Percentiles rank a stretch among this genome's conserved stretches.
These are phyloP conservation scores for Ceyx cyanopectus DNA, from an alignment of 2,113 vertebrate genomes.

Conservation along the genomic window DNA sequence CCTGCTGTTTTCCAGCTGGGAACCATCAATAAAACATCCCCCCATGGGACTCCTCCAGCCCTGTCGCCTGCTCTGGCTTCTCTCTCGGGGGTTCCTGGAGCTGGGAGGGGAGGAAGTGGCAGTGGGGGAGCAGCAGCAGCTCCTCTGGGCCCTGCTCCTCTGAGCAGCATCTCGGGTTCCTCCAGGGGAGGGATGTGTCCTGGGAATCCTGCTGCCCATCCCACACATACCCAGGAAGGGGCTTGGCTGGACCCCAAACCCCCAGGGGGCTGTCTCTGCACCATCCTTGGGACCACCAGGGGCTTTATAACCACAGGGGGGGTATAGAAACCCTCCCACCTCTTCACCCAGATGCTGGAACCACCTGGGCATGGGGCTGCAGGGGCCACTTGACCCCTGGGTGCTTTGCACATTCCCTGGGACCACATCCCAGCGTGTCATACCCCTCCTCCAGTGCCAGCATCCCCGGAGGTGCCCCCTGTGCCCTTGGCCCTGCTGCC, in stretches of 20 bases:
- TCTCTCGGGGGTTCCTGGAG: not conserved
- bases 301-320: not conserved
- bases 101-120: not conserved
- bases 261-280: too few species aligned
- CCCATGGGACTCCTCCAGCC: not conserved
- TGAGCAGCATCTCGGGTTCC: not conserved
- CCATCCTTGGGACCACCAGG: rapidly evolving
- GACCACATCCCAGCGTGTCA: too few species aligned
- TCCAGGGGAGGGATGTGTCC: not conserved
- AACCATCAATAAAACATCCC: slow-evolving; percentile 24
- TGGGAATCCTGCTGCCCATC: not conserved
- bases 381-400: rapidly evolving
- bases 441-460: not conserved
- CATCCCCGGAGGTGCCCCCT: too few species aligned
- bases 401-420: not conserved
- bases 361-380: not conserved
- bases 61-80: not conserved
- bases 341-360: not conserved
- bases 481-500: not conserved
- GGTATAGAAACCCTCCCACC: not conserved
- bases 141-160: too few species aligned
- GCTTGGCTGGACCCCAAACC: too few species aligned
- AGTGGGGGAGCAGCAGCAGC: not conserved
- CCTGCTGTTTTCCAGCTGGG: not conserved
- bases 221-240: not conserved